Evolutionary conservation across 2,113 vertebrate genomes (phyloP).

Genomic region (Pseudorhombus dupliciocellatus): DNA sequence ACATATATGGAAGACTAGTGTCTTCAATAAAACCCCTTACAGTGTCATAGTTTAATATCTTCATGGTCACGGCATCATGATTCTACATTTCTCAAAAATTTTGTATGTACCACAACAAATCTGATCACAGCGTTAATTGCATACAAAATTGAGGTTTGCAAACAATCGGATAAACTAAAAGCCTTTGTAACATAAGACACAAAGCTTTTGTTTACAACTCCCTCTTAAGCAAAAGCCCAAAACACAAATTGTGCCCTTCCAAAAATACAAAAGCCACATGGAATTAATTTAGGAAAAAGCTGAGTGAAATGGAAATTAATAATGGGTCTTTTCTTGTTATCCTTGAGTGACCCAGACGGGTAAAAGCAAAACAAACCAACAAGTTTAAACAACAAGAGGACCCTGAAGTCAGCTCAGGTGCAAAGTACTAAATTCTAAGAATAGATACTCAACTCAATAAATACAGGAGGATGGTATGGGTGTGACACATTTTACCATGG

Average conservation of each 20-base stretch:
- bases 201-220: constrained; percentile 44
- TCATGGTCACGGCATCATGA: constrained; percentile 6
- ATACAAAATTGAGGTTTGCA: constrained; percentile 21
- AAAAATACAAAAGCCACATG: constrained; percentile 33
- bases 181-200: constrained; percentile 35
- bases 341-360: not conserved
- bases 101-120: constrained; percentile 34
- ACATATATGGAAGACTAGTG: not conserved
- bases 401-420: constrained; percentile 12
- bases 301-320: constrained; percentile 23
- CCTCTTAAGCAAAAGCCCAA: constrained; percentile 9
- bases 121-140: constrained; percentile 41
- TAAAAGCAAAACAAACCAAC: not conserved
- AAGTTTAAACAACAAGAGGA: not conserved
- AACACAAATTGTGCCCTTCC: constrained; percentile 27
- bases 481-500: constrained; percentile 20
- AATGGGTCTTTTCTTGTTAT: constrained; percentile 14
- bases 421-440: constrained; percentile 25
- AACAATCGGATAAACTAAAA: constrained; percentile 40
- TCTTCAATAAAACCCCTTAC: constrained; percentile 13
- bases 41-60: constrained; percentile 9
- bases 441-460: constrained; percentile 50
- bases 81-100: constrained; percentile 21
- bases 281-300: constrained; percentile 34
- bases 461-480: constrained; percentile 27